Evolutionary conservation across 2,113 vertebrate species (phyloP).

Genomic region (Beaufortia kweichowensis): DNA sequence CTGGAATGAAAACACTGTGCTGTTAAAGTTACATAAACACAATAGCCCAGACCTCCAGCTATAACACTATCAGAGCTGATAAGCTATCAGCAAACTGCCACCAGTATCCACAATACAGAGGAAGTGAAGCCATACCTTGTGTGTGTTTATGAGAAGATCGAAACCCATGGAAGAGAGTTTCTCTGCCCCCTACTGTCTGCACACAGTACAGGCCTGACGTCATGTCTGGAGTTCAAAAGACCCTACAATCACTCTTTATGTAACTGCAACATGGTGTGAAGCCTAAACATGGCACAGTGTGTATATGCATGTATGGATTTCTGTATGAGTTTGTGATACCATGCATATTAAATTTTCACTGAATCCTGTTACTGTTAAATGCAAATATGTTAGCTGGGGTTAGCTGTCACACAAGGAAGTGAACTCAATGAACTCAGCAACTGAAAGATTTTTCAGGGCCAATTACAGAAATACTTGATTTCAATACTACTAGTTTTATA

Average conservation of each 20-base stretch:
- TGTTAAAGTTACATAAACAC: slow-evolving; percentile 51
- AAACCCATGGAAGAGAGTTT: background rate
- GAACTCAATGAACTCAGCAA: no score
- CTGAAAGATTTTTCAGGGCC: no score
- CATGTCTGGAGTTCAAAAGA: slow-evolving; percentile 37
- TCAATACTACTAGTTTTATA: no score
- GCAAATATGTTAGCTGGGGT: background rate
- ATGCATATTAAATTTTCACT: background rate
- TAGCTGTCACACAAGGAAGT: no score
- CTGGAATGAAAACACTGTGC: slow-evolving; percentile 62
- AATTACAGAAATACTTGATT: no score
- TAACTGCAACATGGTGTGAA: slow-evolving; percentile 11
- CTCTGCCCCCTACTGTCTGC: slow-evolving; percentile 48
- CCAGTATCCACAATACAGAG: slow-evolving; percentile 39
- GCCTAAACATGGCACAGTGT: background rate
- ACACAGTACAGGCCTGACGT: slow-evolving; percentile 28
- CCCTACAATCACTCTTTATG: slow-evolving; percentile 26
- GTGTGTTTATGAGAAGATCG: slow-evolving; percentile 50
- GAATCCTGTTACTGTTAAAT: background rate
- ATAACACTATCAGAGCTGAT: slow-evolving; percentile 49
- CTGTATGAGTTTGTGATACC: background rate
- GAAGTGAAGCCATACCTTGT: slow-evolving; percentile 17
- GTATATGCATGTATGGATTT: background rate
- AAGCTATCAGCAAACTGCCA: slow-evolving; percentile 67
- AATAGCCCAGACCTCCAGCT: slow-evolving; percentile 24